phyloP scores from a whole-genome alignment of 2,888 invertebrate species.

The Morinoia aosen region DNA sequence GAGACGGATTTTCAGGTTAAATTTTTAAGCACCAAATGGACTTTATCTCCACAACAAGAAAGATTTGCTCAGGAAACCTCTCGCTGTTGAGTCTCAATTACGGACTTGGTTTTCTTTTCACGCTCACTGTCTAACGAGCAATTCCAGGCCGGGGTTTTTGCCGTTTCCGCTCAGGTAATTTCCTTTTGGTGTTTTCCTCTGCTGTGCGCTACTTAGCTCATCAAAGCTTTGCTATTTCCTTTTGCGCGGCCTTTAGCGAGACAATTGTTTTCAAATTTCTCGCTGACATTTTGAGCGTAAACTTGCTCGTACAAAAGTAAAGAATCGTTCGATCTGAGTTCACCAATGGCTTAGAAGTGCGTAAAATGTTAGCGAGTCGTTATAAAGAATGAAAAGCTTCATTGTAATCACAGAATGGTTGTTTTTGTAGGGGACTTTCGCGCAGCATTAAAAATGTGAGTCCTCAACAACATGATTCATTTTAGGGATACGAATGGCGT shows the following conservation, averaged over 20 bases:
- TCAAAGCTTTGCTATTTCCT: conserved; percentile 36
- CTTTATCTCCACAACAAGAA: not conserved
- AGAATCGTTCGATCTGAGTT: not conserved
- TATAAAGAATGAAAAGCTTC: not conserved
- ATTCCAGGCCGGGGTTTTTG: conserved; percentile 43
- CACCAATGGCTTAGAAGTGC: not conserved
- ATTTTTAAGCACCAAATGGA: not conserved
- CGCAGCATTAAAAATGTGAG: not conserved
- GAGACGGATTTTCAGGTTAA: not conserved
- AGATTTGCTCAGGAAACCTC: conserved; percentile 6
- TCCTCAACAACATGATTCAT: not conserved
- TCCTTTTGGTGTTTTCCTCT: conserved; percentile 34
- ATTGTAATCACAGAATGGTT: not conserved
- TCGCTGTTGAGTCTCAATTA: conserved; percentile 28
- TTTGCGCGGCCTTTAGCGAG: not conserved
- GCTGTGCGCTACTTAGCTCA: conserved; percentile 29
- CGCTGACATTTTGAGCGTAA: not conserved
- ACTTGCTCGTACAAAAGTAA: not conserved
- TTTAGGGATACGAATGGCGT: not conserved
- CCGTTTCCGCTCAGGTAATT: conserved; percentile 51
- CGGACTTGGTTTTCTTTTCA: conserved; percentile 51
- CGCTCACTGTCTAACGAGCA: conserved; percentile 51
- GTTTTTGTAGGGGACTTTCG: not conserved
- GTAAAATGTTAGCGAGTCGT: not conserved
- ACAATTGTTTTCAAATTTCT: not conserved